Percentiles rank a stretch among this genome's conserved stretches.
Evolutionary conservation across 2,113 vertebrate genomes (phyloP).

Genomic region (Xiphorhynchus elegans): DNA sequence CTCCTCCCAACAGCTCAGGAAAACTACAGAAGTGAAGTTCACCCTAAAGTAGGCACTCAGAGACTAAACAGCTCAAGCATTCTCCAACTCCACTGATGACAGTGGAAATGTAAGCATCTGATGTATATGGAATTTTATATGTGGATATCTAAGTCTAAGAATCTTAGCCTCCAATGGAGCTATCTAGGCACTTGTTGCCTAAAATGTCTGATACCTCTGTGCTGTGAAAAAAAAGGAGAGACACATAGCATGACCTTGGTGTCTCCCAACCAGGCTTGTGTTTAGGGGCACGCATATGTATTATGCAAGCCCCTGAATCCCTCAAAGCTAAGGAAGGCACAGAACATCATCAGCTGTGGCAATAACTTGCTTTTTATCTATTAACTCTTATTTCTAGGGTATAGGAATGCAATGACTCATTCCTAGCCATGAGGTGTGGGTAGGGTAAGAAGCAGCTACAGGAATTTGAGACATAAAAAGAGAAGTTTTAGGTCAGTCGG

Average conservation of each 20-base stretch:
- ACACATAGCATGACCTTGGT: rapidly evolving
- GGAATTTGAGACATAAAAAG: background rate
- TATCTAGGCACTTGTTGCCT: background rate
- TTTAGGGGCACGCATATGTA: background rate
- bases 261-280: background rate
- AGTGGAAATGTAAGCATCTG: background rate
- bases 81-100: background rate
- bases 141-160: background rate
- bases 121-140: rapidly evolving
- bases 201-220: background rate
- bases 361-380: background rate
- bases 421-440: background rate
- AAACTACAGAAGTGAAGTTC: background rate
- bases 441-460: background rate
- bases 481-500: background rate
- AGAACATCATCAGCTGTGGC: background rate
- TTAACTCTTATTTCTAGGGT: background rate
- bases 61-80: background rate
- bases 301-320: background rate
- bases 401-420: background rate
- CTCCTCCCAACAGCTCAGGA: background rate
- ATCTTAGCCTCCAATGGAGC: no score
- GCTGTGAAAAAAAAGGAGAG: background rate
- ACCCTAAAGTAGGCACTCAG: background rate
- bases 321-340: background rate